A percentile compares a stretch with the other conserved stretches of the same genome.
Evolutionary conservation across 2,113 vertebrate species (phyloP).

Genomic region (Penelope pileata): DNA sequence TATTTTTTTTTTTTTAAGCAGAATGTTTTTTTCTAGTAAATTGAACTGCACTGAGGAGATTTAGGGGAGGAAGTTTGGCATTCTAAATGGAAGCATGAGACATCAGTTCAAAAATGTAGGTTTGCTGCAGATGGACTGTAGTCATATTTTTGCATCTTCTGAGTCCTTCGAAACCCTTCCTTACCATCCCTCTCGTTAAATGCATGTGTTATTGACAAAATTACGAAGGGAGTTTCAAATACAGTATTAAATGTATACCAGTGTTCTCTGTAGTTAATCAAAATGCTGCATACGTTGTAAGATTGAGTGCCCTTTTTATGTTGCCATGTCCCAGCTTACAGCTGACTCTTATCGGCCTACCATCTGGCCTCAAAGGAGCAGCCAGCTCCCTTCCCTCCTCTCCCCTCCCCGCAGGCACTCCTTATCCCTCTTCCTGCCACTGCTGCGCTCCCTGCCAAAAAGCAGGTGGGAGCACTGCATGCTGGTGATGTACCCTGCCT

Average conservation of each 20-base stretch:
- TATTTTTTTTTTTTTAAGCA: background rate
- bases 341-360: background rate
- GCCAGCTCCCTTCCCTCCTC: background rate
- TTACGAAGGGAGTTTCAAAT: background rate
- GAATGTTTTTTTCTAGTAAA: slow-evolving; percentile 19
- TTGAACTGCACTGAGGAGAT: background rate
- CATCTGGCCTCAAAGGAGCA: background rate
- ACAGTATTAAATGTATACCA: background rate
- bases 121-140: background rate
- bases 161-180: background rate
- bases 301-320: background rate
- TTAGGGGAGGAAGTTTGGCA: background rate
- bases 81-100: background rate
- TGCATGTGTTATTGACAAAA: background rate
- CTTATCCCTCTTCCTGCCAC: background rate
- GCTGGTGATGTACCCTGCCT: background rate
- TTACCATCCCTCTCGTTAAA: background rate
- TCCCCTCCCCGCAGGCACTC: background rate
- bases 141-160: background rate
- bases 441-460: background rate
- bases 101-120: background rate
- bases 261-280: background rate
- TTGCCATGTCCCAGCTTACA: background rate
- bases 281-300: background rate
- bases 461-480: background rate